Evolutionary conservation across 1,140 invertebrate genomes (phyloP).

Genomic region (Solen grandis): DNA sequence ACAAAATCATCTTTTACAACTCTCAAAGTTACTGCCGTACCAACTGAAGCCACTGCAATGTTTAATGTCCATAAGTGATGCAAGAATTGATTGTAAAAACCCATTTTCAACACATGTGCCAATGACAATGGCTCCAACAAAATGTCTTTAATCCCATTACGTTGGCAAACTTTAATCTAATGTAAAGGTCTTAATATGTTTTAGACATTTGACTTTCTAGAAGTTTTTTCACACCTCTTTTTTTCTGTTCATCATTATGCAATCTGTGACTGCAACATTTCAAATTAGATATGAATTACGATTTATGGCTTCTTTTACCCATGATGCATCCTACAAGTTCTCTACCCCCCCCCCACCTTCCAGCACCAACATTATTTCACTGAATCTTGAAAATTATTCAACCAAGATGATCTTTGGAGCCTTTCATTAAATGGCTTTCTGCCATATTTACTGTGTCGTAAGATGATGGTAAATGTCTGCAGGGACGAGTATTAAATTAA

Average conservation of each 20-base stretch:
- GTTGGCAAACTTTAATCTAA: background rate
- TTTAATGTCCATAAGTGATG: no score
- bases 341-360: no score
- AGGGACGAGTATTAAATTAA: slow-evolving; percentile 51
- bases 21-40: no score
- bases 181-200: background rate
- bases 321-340: background rate
- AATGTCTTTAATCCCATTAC: background rate
- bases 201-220: background rate
- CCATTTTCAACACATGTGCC: no score
- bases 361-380: no score
- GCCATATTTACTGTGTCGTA: slow-evolving; percentile 27
- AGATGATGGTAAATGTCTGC: slow-evolving; percentile 32
- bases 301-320: slow-evolving; percentile 6
- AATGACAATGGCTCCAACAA: background rate
- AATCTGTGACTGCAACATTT: slow-evolving; percentile 18
- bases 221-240: background rate
- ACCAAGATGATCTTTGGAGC: no score
- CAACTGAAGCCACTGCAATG: no score
- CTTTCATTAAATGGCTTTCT: slow-evolving; percentile 9
- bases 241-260: slow-evolving; percentile 1
- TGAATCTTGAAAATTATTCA: no score
- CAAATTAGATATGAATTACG: slow-evolving; percentile 18
- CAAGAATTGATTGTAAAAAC: no score
- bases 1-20: no score